Evolutionary conservation across 2,888 invertebrate species (phyloP).

Genomic region (Parnassius glacialis): DNA sequence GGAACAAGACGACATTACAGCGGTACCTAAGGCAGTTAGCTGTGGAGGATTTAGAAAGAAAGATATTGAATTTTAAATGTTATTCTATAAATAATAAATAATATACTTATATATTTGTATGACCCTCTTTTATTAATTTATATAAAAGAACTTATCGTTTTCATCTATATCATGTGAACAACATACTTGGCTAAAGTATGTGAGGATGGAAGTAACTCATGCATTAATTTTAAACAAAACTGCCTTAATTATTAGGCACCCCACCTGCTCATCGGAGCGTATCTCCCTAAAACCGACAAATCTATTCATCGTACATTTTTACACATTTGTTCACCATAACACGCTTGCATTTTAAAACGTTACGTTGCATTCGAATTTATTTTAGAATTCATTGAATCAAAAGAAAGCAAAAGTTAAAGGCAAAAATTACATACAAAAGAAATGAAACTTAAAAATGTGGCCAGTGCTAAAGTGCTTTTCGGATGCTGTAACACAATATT

Average conservation of each 20-base stretch:
- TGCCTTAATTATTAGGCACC: constrained; percentile 80
- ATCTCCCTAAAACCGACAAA: constrained; percentile 78
- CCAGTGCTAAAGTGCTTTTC: constrained; percentile 83
- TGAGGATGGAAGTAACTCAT: constrained; percentile 47
- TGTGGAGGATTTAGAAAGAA: constrained; percentile 82
- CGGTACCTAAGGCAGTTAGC: constrained; percentile 63
- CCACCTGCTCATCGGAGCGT: constrained; percentile 77
- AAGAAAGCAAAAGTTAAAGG: background rate
- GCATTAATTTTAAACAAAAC: constrained; percentile 75
- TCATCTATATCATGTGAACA: constrained; percentile 30
- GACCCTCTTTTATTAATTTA: constrained; percentile 2
- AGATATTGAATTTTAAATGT: constrained; percentile 83
- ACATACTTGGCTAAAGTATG: constrained; percentile 15
- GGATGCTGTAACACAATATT: constrained; percentile 85
- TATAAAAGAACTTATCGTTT: constrained; percentile 9
- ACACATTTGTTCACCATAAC: constrained; percentile 58
- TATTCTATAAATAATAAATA: constrained; percentile 24
- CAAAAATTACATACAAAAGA: constrained; percentile 1
- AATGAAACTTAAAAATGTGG: constrained; percentile 66
- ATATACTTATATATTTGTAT: constrained; percentile 15
- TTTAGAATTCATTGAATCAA: background rate
- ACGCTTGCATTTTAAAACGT: constrained; percentile 36
- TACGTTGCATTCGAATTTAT: constrained; percentile 8
- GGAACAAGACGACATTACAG: constrained; percentile 82
- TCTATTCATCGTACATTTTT: constrained; percentile 67